Evolutionary conservation across 2,888 invertebrate species (phyloP).

Genomic region (Tachina grossa): DNA sequence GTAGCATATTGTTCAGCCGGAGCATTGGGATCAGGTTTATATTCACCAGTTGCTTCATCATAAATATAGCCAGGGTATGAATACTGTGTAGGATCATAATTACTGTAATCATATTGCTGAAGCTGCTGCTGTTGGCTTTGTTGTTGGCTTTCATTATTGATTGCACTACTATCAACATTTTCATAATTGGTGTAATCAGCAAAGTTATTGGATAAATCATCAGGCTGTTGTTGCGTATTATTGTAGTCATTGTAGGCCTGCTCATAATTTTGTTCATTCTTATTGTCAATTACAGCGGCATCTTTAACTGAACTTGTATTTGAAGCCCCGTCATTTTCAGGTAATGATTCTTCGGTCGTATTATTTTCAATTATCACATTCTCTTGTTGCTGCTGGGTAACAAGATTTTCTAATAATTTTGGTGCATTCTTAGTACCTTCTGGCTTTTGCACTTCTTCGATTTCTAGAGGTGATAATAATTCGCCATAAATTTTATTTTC

Average conservation of each 20-base stretch:
- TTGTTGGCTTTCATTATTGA: conserved; percentile 70
- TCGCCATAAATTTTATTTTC: conserved; percentile 82
- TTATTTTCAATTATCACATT: conserved; percentile 45
- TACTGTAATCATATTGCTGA: conserved; percentile 79
- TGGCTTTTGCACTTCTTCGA: conserved; percentile 9
- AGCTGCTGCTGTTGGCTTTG: conserved; percentile 67
- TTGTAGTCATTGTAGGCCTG: conserved; percentile 74
- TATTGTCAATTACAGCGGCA: background rate
- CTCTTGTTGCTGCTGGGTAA: conserved; percentile 61
- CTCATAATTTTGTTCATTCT: conserved; percentile 70
- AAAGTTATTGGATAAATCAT: background rate
- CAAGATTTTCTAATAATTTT: conserved; percentile 75
- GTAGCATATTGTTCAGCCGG: conserved; percentile 61
- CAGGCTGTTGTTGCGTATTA: conserved; percentile 5
- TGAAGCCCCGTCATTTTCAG: background rate
- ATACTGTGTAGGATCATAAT: conserved; percentile 79
- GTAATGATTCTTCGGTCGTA: conserved; percentile 15
- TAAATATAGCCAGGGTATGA: conserved; percentile 81
- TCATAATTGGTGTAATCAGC: conserved; percentile 74
- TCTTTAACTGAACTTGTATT: conserved; percentile 36
- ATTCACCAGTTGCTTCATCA: conserved; percentile 79
- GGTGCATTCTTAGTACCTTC: conserved; percentile 60
- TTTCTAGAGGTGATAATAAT: conserved; percentile 73
- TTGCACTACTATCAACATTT: conserved; percentile 74
- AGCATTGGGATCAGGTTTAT: conserved; percentile 77